Percentiles rank a stretch among this genome's conserved stretches.
These are phyloP conservation scores for Prionace glauca DNA, from an alignment of 2,797 vertebrate species.

Conservation along the genomic window DNA sequence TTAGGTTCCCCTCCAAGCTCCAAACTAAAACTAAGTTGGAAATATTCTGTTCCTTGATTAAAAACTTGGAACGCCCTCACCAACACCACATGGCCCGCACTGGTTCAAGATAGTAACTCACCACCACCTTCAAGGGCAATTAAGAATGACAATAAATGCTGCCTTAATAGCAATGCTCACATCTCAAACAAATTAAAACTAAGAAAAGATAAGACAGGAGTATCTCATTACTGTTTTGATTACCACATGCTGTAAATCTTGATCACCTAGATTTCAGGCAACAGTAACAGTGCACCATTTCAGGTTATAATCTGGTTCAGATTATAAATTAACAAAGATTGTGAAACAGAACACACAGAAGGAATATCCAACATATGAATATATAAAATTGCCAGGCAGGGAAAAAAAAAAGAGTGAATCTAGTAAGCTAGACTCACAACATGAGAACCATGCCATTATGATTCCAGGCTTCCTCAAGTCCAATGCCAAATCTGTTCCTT, in stretches of 20 bases:
- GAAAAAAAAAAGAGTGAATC: background rate
- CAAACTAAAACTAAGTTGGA: background rate
- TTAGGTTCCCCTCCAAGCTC: background rate
- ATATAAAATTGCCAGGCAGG: background rate
- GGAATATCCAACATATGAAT: background rate
- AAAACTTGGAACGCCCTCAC: background rate
- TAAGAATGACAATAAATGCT: background rate
- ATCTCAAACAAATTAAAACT: no score
- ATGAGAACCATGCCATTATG: background rate
- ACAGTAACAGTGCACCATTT: background rate
- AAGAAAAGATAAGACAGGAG: background rate
- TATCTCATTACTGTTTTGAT: background rate
- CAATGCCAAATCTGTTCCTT: background rate
- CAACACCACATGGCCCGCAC: background rate
- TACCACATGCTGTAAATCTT: background rate
- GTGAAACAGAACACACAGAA: background rate
- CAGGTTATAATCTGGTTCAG: background rate
- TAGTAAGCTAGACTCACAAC: background rate
- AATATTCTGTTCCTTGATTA: background rate
- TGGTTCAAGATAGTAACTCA: background rate
- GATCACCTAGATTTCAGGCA: background rate
- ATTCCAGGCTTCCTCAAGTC: background rate
- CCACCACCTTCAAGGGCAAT: background rate
- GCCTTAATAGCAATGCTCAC: no score
- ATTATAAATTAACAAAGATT: background rate